Evolutionary conservation across 2,888 invertebrate species (phyloP), one percentile per base, ranked within the genome.

Genomic region (Seira sanloemensis): DNA sequence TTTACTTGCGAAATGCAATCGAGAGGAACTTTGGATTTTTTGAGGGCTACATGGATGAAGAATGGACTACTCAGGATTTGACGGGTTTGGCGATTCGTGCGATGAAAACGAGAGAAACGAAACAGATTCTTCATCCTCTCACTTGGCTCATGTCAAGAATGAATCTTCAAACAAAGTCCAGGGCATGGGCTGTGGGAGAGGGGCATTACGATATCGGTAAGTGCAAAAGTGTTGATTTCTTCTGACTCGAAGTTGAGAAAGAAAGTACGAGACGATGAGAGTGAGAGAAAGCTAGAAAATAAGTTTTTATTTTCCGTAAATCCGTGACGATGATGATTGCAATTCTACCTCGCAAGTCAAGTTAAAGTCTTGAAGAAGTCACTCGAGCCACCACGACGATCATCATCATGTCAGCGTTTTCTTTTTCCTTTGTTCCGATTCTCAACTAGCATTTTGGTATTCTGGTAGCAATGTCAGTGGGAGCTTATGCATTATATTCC

Each of bases 121-220:
- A 78, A 19, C 46, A 74, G 62, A 62, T 81, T 24, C 74, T 82
- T 26, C 85, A 85, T 71, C 85, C 79, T 19, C 62, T 80, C 25
- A 86, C 76, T 74, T 79, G 67, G 65, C 73, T 67, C 46, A 78
- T 84, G 68, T 77, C 77, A 7, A 72, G 69, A 27, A 87, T 88
- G 79, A 88, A 88, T 72, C 62, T 86, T 9, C 88, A 88, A 71
- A 88, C 84, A 1, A 78, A 76, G 26, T 71, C 68, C 2, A 72
- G 82, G 72, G 80, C 85, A 16, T 87, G 85, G 85, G 84, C 82
- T 50, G 85, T 85, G 24, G 86, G 85, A 18, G 72, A 86, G 50
- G 62, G 62, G n/a, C 86, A 87, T 78, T 87, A 87, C 27, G 86
- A 87, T 75, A 85, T 82, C 62, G 86, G 86, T 86, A 67, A 82